Base-by-base conservation (phyloP, 2,797 vertebrate genomes). In the Poeciliopsis turneri region DNA sequence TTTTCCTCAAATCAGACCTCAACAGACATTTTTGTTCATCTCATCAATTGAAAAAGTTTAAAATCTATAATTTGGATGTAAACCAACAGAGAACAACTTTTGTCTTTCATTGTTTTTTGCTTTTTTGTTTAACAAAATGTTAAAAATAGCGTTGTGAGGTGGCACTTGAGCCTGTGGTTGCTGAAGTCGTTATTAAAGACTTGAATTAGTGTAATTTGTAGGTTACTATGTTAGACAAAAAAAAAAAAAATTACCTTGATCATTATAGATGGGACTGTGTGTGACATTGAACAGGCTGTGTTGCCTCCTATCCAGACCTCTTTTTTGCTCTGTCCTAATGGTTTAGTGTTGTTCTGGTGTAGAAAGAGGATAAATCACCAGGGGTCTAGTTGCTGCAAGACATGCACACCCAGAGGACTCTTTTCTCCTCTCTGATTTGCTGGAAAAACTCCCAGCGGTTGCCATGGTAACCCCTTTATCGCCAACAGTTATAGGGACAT, bases 401-500 rank as follows among this genome's bases (percentile, higher is more conserved):
- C 84, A 84, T 69, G 83, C 80, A 78, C 76, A 83, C 77, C 89
- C 81, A 78, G 77, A 83, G 83, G 87, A 82, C 76, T 81, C 74
- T 78, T 87, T 68, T 77, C 85, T 80, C 76, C 61, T 77, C 55
- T 82, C 81, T 57, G 80, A 88, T 89, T 91, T 79, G 81, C 84
- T 69, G 8, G 33, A 61, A 51, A 68, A 76, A 49, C 46, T 59
- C 61, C 70, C 82, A 36, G 30, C 0, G 6, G 92, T 93, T 91
- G 61, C 91, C 91, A 89, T 91, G 86, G 93, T 86, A 94, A 94
- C 91, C 74, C 76, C 77, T 88, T 88, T 84, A 92, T 92, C 86
- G 82, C 78, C 30, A 13, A 82, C 88, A 87, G 86, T 90, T 89
- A 89, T 85, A 84, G 87, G 93, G 91, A 92, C 91, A 89, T 86